Evolutionary conservation across 2,888 invertebrate genomes (phyloP).

Genomic region (Campoplex nolae): DNA sequence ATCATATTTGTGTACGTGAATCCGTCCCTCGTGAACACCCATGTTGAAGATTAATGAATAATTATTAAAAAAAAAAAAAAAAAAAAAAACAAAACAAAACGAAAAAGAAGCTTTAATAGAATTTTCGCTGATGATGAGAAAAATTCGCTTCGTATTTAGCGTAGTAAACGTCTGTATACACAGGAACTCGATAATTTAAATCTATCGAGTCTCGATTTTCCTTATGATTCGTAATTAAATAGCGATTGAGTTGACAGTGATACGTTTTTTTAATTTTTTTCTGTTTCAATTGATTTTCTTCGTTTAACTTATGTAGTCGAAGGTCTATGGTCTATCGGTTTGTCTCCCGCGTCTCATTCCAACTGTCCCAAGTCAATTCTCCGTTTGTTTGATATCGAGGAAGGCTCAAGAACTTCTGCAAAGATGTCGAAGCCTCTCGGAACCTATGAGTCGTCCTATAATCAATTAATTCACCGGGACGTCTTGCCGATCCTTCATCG

Average conservation of each 20-base stretch:
- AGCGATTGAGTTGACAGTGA: slow-evolving; percentile 43
- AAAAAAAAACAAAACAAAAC: not conserved
- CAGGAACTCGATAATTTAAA: not conserved
- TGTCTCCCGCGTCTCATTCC: slow-evolving; percentile 30
- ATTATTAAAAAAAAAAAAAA: not conserved
- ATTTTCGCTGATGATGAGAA: not conserved
- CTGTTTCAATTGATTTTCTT: slow-evolving; percentile 61
- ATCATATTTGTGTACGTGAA: slow-evolving; percentile 48
- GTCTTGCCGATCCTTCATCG: slow-evolving; percentile 36
- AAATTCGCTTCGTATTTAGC: slow-evolving; percentile 1
- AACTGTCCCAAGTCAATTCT: slow-evolving; percentile 58
- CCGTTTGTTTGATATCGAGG: not conserved
- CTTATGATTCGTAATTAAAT: slow-evolving; percentile 65
- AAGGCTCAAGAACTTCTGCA: slow-evolving; percentile 9
- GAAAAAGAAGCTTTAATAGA: not conserved
- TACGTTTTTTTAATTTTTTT: slow-evolving; percentile 33
- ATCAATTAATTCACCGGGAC: slow-evolving; percentile 67
- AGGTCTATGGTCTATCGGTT: slow-evolving; percentile 50
- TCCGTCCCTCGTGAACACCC: slow-evolving; percentile 54
- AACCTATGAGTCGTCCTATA: slow-evolving; percentile 58
- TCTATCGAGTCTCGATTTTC: slow-evolving; percentile 46
- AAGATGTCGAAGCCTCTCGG: slow-evolving; percentile 24
- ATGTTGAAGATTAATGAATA: not conserved
- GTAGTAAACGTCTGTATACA: not conserved
- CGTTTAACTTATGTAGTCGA: slow-evolving; percentile 49